Evolutionary conservation across 2,888 invertebrate genomes (phyloP).

Genomic region (Drosophila imparisetae): DNA sequence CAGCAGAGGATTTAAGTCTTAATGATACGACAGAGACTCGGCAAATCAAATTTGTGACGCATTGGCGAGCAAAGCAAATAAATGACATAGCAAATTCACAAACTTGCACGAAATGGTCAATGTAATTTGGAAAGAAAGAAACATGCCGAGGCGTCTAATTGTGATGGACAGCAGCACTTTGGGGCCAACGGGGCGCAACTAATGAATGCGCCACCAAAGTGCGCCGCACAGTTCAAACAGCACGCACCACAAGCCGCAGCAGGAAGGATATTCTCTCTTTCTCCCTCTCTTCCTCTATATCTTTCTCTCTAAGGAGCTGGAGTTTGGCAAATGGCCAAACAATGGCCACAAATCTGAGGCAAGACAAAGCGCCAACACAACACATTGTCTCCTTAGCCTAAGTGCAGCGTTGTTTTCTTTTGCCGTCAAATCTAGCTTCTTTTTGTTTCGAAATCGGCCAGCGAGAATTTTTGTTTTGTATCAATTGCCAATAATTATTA

Average conservation of each 20-base stretch:
- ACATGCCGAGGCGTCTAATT: slow-evolving; percentile 51
- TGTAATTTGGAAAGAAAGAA: background rate
- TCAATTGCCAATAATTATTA: background rate
- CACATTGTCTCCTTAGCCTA: background rate
- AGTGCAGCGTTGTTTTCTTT: background rate
- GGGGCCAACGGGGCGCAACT: slow-evolving; percentile 46
- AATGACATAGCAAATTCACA: slow-evolving; percentile 27
- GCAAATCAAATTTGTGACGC: slow-evolving; percentile 36
- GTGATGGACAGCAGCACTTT: slow-evolving; percentile 72
- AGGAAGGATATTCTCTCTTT: slow-evolving; percentile 24
- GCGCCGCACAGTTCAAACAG: slow-evolving; percentile 49
- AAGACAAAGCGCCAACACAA: slow-evolving; percentile 11
- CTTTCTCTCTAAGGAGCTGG: slow-evolving; percentile 8
- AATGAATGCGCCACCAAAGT: slow-evolving; percentile 69
- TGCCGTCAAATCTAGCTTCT: background rate
- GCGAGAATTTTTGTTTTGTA: background rate
- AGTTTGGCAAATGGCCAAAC: slow-evolving; percentile 52
- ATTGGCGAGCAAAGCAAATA: slow-evolving; percentile 25
- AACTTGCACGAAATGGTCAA: slow-evolving; percentile 24
- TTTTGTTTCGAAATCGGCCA: background rate
- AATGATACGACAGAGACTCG: slow-evolving; percentile 34
- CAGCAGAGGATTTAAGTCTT: slow-evolving; percentile 4
- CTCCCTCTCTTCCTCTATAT: background rate
- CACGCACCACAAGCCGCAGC: slow-evolving; percentile 33
- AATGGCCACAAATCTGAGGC: slow-evolving; percentile 53